phyloP scores from a whole-genome alignment of 2,888 invertebrate genomes.

The Luperina testacea region DNA sequence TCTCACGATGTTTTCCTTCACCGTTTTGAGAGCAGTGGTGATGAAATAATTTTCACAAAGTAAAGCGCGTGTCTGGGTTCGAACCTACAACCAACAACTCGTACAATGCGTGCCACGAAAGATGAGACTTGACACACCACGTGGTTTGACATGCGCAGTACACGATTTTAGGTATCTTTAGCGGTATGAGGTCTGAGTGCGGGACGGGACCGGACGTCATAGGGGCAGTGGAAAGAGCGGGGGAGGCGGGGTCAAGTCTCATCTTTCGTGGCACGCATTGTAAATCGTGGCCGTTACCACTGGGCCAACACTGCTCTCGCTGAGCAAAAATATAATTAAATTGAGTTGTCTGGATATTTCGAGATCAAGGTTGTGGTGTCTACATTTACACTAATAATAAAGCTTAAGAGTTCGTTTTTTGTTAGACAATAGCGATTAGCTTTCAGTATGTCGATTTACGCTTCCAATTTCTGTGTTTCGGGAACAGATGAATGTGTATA shows the following conservation, averaged over 20 bases:
- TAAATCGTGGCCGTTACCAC: background rate
- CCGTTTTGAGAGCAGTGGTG: background rate
- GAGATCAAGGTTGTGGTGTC: background rate
- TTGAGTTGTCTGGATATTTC: background rate
- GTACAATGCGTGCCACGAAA: no score
- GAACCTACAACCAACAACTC: background rate
- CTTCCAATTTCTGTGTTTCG: background rate
- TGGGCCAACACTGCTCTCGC: background rate
- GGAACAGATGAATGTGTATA: no score
- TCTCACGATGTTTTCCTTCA: background rate
- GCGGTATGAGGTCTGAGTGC: no score
- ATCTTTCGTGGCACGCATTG: no score
- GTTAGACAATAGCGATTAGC: no score
- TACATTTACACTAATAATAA: background rate
- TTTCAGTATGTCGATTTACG: background rate
- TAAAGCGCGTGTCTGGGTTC: background rate
- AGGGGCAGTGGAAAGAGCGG: no score
- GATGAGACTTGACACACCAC: no score
- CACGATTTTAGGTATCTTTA: no score
- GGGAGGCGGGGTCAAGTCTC: no score
- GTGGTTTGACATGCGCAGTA: no score
- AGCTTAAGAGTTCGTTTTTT: background rate
- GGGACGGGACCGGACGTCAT: no score
- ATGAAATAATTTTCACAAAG: background rate
- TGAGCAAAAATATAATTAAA: background rate